Evolutionary conservation across 2,888 invertebrate species (phyloP), one percentile per base, ranked within the genome.

Genomic region (Phortica okadai): DNA sequence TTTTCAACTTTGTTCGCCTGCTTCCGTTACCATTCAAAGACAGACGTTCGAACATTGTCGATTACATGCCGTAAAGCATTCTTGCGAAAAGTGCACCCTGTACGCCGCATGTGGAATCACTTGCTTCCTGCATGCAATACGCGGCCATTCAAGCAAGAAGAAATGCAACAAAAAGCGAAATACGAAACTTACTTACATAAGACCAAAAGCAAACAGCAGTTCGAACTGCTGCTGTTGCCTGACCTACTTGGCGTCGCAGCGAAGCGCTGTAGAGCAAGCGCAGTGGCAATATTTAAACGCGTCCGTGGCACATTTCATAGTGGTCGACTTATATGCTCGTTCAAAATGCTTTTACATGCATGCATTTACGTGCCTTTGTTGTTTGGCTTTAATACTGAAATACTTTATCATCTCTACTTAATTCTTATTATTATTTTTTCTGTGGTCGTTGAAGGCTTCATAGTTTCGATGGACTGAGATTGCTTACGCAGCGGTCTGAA

Each of bases 1-100:
- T 86, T 85, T 83, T 82, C 80, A 82, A 80, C 85, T 83, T 84
- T 83, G 78, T 85, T 78, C 75, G 81, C 10, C 44, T 72, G 33
- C 56, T 56, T 72, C 56, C 70, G 70, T 16, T 44, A 6, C 16
- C 8, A 14, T 44, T 7, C 67, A 44, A 50, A 59, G 59, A 2
- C 50, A 50, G 25, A 25, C 62, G 10, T 62, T 62, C 25, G 62
- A 62, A 62, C 62, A 77, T 75, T 79, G 78, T 79, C 73, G 64
- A 25, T 67, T 76, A 33, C 25, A 67, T 21, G 41, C 54, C n/a
- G 45, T n/a, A 50, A 50, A 25, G 21, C 70, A 50, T 70, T 54
- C 41, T 11, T 33, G 72, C 56, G 58, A 58, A 58, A 56, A 73
- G 25, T 73, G 54, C 33, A 21, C 25, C 62, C 25, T 14, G 8